These are phyloP conservation scores for Tenrec ecaudatus DNA, from an alignment of 2,113 vertebrate species.

Conservation along the genomic window DNA sequence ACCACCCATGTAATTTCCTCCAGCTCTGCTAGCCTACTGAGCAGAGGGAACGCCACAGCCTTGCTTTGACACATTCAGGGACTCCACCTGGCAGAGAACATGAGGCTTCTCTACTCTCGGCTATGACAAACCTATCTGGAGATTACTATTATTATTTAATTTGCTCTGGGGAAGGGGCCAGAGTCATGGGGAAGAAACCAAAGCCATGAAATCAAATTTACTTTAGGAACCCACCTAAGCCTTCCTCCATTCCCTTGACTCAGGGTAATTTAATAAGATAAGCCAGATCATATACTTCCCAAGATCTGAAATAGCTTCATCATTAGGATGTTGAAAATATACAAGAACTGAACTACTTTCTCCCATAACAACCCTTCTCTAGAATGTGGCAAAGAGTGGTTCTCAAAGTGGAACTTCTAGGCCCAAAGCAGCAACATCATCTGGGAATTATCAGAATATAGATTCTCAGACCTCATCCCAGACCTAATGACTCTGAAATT, in stretches of 20 bases:
- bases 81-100: background rate
- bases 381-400: background rate
- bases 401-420: background rate
- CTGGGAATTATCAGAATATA: background rate
- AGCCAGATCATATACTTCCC: too few relatives aligned
- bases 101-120: background rate
- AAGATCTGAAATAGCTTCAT: background rate
- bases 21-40: background rate
- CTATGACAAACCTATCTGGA: background rate
- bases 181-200: background rate
- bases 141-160: background rate
- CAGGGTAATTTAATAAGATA: too few relatives aligned
- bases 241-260: background rate
- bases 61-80: too few relatives aligned
- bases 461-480: background rate
- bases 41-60: background rate
- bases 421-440: background rate
- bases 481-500: constrained; percentile 1
- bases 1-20: too few relatives aligned
- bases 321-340: background rate
- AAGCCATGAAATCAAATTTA: background rate
- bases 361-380: background rate
- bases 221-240: background rate
- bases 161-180: background rate
- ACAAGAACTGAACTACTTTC: background rate